A percentile compares a stretch with the other conserved stretches of the same genome.
Evolutionary conservation across 2,797 vertebrate species (phyloP).

Genomic region (Liasis olivaceus): DNA sequence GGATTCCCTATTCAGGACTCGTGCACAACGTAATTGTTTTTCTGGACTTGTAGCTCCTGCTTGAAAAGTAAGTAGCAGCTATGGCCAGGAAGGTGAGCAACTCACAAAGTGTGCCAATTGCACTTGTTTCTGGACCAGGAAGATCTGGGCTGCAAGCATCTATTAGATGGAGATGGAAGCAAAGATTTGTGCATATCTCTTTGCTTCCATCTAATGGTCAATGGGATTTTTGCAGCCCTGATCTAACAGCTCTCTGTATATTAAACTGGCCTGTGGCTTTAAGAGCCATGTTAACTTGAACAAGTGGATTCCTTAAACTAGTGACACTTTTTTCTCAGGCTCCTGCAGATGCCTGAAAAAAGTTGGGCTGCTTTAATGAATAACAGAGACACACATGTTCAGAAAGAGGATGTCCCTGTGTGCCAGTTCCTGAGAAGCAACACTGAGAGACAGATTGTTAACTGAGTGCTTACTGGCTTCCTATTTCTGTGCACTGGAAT

Average conservation of each 20-base stretch:
- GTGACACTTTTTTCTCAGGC: not conserved
- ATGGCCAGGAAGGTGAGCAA: too few relatives aligned
- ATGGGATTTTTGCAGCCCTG: not conserved
- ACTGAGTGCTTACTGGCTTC: not conserved
- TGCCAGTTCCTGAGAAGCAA: not conserved
- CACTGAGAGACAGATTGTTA: too few relatives aligned
- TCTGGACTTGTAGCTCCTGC: too few relatives aligned
- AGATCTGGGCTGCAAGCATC: not conserved
- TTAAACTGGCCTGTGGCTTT: not conserved
- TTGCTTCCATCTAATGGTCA: not conserved
- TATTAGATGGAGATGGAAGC: not conserved
- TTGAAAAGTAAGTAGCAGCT: too few relatives aligned
- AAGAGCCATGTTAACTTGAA: not conserved
- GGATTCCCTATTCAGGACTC: too few relatives aligned
- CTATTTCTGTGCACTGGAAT: not conserved
- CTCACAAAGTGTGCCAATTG: too few relatives aligned
- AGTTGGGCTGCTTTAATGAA: not conserved
- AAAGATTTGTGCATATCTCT: not conserved
- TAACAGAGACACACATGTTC: not conserved
- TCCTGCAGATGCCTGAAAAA: not conserved
- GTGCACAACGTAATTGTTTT: too few relatives aligned
- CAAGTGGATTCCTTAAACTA: not conserved
- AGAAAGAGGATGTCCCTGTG: not conserved
- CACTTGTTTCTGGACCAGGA: too few relatives aligned
- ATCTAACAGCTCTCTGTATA: not conserved